Conservation (phyloP, 2,797 vertebrate species). For the Telmatherina bonti region DNA sequence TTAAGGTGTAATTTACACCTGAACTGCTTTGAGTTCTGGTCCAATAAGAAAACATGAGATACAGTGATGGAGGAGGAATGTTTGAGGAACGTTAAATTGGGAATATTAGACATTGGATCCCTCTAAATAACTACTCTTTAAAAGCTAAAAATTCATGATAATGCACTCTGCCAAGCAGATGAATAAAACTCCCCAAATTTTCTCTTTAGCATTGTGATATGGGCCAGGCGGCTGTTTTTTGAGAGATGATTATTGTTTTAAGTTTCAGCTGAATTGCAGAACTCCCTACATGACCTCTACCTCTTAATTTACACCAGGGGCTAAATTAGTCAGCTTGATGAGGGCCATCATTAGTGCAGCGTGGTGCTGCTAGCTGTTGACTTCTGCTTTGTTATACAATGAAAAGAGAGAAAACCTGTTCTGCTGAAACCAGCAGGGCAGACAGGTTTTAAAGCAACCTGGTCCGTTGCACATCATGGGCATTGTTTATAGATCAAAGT, state of each 20-base stretch:
- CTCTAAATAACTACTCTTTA: constrained; percentile 48
- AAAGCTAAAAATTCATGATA: constrained; percentile 71
- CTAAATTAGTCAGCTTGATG: constrained; percentile 62
- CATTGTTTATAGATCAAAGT: constrained; percentile 73
- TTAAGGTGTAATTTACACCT: constrained; percentile 43
- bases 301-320: constrained; percentile 66
- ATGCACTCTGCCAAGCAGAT: constrained; percentile 51
- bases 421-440: constrained; percentile 41
- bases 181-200: constrained; percentile 66
- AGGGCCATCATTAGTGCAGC: constrained; percentile 64
- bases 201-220: constrained; percentile 54
- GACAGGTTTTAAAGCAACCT: constrained; percentile 39
- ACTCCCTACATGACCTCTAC: constrained; percentile 40
- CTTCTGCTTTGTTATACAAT: constrained; percentile 12
- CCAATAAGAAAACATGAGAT: constrained; percentile 33
- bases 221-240: constrained; percentile 45
- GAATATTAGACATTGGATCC: constrained; percentile 48
- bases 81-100: constrained; percentile 8
- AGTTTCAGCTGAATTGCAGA: constrained; percentile 32
- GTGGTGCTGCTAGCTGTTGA: constrained; percentile 33
- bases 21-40: constrained; percentile 57
- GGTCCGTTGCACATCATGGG: constrained; percentile 49
- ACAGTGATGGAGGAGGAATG: constrained; percentile 1
- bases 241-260: constrained; percentile 63
- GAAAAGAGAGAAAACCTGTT: constrained; percentile 61